Conservation (phyloP, 2,797 vertebrate genomes). For the Diplodus sargus region DNA sequence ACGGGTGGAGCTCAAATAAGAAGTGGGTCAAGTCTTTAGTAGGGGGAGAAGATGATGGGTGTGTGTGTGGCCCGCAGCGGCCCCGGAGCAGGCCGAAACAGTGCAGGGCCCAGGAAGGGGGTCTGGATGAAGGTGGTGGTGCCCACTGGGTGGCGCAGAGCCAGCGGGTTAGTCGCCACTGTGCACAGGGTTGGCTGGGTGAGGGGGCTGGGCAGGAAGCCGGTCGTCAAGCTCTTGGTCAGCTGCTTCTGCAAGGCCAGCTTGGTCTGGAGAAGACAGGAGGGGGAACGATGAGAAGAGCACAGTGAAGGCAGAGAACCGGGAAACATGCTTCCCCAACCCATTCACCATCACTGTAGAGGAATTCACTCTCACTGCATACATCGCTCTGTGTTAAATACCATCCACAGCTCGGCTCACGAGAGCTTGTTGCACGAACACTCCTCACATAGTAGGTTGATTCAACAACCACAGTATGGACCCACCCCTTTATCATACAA, state of each 20-base stretch:
- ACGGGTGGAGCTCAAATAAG: conserved; percentile 50
- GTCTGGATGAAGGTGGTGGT: conserved; percentile 92
- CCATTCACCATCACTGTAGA: conserved; percentile 31
- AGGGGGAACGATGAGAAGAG: conserved; percentile 53
- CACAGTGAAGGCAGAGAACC: conserved; percentile 45
- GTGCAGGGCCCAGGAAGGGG: conserved; percentile 93
- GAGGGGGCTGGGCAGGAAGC: conserved; percentile 92
- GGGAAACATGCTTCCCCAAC: conserved; percentile 54
- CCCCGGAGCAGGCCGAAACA: conserved; percentile 92
- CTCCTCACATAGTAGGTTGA: conserved; percentile 20
- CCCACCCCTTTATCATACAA: conserved; percentile 32
- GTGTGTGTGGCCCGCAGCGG: conserved; percentile 91
- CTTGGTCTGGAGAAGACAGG: conserved; percentile 89
- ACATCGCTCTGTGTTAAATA: conserved; percentile 14
- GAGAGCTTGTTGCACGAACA: conserved; percentile 16
- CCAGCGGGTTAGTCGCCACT: conserved; percentile 90
- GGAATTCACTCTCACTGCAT: conserved; percentile 16
- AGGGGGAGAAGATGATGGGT: conserved; percentile 95
- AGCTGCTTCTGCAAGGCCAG: conserved; percentile 98
- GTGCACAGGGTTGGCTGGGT: conserved; percentile 90
- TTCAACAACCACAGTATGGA: conserved; percentile 9
- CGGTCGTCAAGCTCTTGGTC: conserved; percentile 94
- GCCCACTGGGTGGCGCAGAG: conserved; percentile 89
- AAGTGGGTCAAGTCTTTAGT: conserved; percentile 81
- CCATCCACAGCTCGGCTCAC: conserved; percentile 29